Base-by-base conservation (phyloP, 2,888 invertebrate genomes). In the Limnephilus auricula region DNA sequence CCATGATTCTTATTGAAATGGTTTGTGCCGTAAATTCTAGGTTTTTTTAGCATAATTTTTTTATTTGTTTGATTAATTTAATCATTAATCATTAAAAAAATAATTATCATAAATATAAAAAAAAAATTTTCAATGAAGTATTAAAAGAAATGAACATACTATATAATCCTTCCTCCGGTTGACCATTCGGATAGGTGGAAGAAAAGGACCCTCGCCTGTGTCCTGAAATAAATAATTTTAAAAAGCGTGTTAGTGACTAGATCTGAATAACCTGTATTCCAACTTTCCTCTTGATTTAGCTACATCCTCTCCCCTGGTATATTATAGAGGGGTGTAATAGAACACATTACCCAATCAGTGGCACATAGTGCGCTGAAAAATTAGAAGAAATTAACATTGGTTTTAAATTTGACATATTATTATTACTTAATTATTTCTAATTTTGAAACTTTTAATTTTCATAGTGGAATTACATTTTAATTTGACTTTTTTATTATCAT, bases 151-250 rank as follows among this genome's bases (percentile, higher is more conserved):
- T 50, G 4, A 34, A 90, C 90, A 31, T 79, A 90, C 90, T 82
- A 34, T 79, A 82, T 84, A 65, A 79, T 79, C 90, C 88, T 79
- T 88, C 85, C 40, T 79, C 83, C 9, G 88, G 90, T 37, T 90
- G 90, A 25, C 83, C 92, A 45, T 79, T 45, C 40, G 89, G 87
- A 32, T 79, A 86, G 79, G 18, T 82, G 34, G 90, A 89, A n/a
- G 83, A 78, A 32, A 89, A 45, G 30, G 88, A 79, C 12, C 90
- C 79, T 78, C 90, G 92, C 85, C 92, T 90, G 45, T 90, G 88
- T 30, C 90, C 92, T 92, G 89, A 78, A 91, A 91, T 0, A 32
- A 83, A 50, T 31, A 83, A 31, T 32, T 83, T 25, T 9, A 25
- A 65, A 65, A 65, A 65, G 25, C 25, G 9, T 65, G 65, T 65